Evolutionary conservation across 2,888 invertebrate genomes (phyloP), one percentile per base, ranked within the genome.

Genomic region (Pterostichus niger): DNA sequence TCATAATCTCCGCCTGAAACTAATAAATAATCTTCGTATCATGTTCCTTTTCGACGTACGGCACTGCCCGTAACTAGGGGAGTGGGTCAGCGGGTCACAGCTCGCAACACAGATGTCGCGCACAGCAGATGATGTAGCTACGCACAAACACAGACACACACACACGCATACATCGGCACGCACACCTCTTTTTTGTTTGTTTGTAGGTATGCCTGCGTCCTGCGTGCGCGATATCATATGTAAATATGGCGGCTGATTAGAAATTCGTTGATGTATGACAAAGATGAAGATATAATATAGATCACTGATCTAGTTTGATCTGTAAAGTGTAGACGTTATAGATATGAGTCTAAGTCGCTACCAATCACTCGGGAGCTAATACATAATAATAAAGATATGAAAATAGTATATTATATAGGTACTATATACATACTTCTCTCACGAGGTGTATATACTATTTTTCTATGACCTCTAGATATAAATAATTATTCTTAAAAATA

Each of bases 61-160:
- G 68, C 52, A n/a, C 76, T 78, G 78, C n/a, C 68, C 85, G 86
- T 86, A 88, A 87, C 87, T 88, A 87, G 88, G 88, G 85, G 88
- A 88, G 87, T 88, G 86, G 88, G 88, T 88, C 87, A 88, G 86
- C 88, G 86, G 88, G 88, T 86, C 88, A 87, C 86, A 64, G 64
- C 80, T 87, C 88, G 88, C 88, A 87, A 87, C 86, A 87, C 88
- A 88, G 88, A 88, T 88, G 88, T 87, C 80, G 68, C 80, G 54
- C 80, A 80, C 80, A 80, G 52, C 80, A 80, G 80, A 80, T 80
- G 80, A 80, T 68, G 68, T 40, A 59, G 44, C 77, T 44, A 59
- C 35, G 24, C 49, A 80, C 79, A 56, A 33, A 79, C 68, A 61
- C 49, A 61, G 46, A n/a, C 64, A 61, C 44, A n/a, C n/a, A n/a